phyloP scores from a whole-genome alignment of 2,113 vertebrate genomes.

The Numenius arquata region DNA sequence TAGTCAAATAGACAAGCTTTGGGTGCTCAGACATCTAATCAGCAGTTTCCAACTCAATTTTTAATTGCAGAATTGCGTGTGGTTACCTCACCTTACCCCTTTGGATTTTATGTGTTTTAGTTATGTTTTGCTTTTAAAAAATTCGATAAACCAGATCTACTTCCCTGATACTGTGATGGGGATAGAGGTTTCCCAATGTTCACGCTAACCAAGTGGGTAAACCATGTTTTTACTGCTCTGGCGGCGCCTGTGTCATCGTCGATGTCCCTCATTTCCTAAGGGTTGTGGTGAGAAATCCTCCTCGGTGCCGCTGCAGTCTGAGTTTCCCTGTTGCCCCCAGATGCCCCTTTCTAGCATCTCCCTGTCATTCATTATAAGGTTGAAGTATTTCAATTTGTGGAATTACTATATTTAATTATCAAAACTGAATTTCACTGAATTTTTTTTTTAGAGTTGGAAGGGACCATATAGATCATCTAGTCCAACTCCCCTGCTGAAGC shows the following conservation, averaged over 20 bases:
- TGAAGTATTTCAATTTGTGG: not conserved
- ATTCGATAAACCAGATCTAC: not conserved
- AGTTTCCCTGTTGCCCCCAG: not conserved
- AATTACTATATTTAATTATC: not conserved
- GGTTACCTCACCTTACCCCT: not conserved
- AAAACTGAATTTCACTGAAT: too few relatives aligned
- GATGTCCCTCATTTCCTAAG: not conserved
- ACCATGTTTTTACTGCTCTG: rapidly evolving
- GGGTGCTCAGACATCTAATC: not conserved
- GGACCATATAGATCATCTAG: too few relatives aligned
- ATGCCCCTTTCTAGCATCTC: not conserved
- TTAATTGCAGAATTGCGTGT: rapidly evolving
- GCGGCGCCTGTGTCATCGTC: rapidly evolving
- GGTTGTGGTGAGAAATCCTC: rapidly evolving
- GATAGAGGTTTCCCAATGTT: not conserved
- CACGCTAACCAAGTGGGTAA: rapidly evolving
- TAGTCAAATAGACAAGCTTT: not conserved
- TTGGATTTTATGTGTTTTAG: not conserved
- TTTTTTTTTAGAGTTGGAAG: too few relatives aligned
- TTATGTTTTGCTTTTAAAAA: not conserved
- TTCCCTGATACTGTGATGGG: not conserved
- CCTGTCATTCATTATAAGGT: not conserved
- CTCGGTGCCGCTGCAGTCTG: rapidly evolving
- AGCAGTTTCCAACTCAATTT: not conserved
- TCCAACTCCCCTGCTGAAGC: too few relatives aligned